A percentile compares a stretch with the other conserved stretches of the same genome.
These are phyloP conservation scores for Scaptomyza hsui DNA, from an alignment of 1,140 invertebrate species.

Conservation along the genomic window DNA sequence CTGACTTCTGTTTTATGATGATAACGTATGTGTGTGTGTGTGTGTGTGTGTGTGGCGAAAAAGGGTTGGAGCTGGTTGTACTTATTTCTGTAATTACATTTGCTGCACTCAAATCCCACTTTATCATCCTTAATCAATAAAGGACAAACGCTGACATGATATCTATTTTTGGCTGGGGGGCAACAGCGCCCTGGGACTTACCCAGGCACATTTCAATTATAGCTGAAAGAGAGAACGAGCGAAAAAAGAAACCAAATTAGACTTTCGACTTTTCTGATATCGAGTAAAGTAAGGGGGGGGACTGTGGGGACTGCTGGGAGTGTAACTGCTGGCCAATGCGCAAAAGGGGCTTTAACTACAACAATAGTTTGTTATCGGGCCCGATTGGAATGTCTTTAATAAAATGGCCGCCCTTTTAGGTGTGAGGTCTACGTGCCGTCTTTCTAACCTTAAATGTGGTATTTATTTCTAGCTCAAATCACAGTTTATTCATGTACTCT, in stretches of 20 bases:
- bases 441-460: not conserved
- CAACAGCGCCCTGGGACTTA: constrained; percentile 48
- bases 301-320: too few species aligned
- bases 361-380: constrained; percentile 56
- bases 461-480: not conserved
- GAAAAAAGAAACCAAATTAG: constrained; percentile 54
- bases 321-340: constrained; percentile 34
- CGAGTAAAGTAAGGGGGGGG: constrained; percentile 10
- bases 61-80: constrained; percentile 31
- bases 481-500: not conserved
- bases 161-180: constrained; percentile 51
- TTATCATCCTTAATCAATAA: constrained; percentile 48
- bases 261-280: constrained; percentile 73
- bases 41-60: too few species aligned
- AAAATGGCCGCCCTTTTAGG: constrained; percentile 59
- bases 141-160: constrained; percentile 62
- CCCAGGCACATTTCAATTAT: constrained; percentile 68
- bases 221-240: constrained; percentile 18
- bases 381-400: constrained; percentile 29
- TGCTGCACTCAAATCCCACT: constrained; percentile 25
- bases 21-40: too few species aligned
- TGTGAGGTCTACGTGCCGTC: constrained; percentile 52
- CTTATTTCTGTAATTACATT: constrained; percentile 36
- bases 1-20: constrained; percentile 17
- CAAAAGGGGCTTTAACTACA: constrained; percentile 36